phyloP scores from a whole-genome alignment of 2,113 vertebrate species.

The Cyprinodon tularosa region DNA sequence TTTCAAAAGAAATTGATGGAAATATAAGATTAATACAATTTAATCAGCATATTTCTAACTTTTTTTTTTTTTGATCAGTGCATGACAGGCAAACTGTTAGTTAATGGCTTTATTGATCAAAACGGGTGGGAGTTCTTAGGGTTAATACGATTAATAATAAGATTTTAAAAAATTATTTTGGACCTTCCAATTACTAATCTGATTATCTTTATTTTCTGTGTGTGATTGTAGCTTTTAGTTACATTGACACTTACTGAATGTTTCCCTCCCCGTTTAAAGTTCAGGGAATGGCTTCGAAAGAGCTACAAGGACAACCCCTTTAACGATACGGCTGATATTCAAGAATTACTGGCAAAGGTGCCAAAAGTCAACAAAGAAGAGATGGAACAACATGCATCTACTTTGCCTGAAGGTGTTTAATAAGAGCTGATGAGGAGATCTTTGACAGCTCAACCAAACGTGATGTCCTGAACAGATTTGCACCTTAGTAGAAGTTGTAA shows the following conservation, averaged over 20 bases:
- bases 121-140: neutral
- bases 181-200: neutral
- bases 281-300: constrained; percentile 87
- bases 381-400: constrained; percentile 14
- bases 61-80: neutral
- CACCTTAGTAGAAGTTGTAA: constrained; percentile 17
- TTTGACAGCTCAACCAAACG: constrained; percentile 3
- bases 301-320: constrained; percentile 89
- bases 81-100: neutral
- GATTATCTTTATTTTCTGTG: neutral
- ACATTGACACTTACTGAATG: neutral
- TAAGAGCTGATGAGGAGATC: constrained; percentile 6
- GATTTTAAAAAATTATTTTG: neutral
- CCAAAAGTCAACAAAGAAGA: constrained; percentile 53
- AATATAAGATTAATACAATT: neutral
- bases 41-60: neutral
- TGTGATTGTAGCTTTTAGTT: neutral
- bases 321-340: constrained; percentile 86
- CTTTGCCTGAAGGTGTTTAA: constrained; percentile 41
- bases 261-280: constrained; percentile 71
- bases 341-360: constrained; percentile 82
- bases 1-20: neutral
- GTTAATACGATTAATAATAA: neutral
- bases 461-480: neutral
- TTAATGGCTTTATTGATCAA: neutral